Evolutionary conservation across 1,140 invertebrate genomes (phyloP).

Genomic region (Notospermus geniculatus): DNA sequence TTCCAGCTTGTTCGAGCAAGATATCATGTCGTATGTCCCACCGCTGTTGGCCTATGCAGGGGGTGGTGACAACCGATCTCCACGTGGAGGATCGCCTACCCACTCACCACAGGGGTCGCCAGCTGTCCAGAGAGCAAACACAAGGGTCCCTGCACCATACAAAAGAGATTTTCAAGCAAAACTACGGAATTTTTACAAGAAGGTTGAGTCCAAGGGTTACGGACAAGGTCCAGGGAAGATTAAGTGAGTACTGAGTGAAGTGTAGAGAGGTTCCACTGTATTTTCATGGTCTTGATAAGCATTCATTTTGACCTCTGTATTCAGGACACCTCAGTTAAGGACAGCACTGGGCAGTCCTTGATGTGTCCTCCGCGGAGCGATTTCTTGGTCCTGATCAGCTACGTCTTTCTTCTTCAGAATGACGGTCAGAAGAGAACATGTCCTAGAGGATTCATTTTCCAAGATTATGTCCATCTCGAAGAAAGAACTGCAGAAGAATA

Average conservation of each 20-base stretch:
- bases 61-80: conserved; percentile 12
- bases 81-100: conserved; percentile 56
- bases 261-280: background rate
- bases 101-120: conserved; percentile 73
- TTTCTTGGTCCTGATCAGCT: background rate
- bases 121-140: conserved; percentile 69
- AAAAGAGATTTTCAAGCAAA: conserved; percentile 91
- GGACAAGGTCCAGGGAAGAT: conserved; percentile 94
- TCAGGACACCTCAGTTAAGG: too few relatives aligned
- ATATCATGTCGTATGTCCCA: conserved; percentile 96
- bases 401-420: conserved; percentile 64
- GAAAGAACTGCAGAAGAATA: conserved; percentile 92
- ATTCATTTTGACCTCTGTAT: too few relatives aligned
- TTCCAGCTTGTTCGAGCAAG: conserved; percentile 92
- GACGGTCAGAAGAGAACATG: conserved; percentile 85
- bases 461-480: conserved; percentile 95
- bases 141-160: conserved; percentile 80
- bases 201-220: conserved; percentile 93
- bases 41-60: conserved; percentile 55
- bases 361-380: too few relatives aligned
- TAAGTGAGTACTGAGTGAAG: conserved; percentile 68
- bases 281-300: background rate
- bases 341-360: too few relatives aligned
- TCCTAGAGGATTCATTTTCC: conserved; percentile 93
- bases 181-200: conserved; percentile 89